Percentiles rank a stretch among this genome's conserved stretches.
These are phyloP conservation scores for Sorex maritimensis DNA, from an alignment of 2,797 vertebrate genomes.

Conservation along the genomic window DNA sequence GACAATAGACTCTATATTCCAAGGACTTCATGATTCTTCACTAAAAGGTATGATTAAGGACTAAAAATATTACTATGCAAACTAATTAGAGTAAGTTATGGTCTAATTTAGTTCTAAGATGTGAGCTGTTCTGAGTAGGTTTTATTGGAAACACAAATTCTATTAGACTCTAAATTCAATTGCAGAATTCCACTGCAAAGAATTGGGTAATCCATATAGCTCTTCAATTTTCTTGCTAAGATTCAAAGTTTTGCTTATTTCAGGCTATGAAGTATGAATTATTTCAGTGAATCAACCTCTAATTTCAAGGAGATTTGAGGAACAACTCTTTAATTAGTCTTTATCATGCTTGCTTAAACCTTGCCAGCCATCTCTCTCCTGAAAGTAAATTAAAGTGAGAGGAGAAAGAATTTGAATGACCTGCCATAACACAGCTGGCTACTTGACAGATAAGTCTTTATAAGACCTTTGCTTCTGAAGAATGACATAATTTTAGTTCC, in stretches of 20 bases:
- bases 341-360: slow-evolving; percentile 76
- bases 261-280: slow-evolving; percentile 68
- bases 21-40: slow-evolving; percentile 74
- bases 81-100: slow-evolving; percentile 54
- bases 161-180: slow-evolving; percentile 80
- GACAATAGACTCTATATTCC: slow-evolving; percentile 56
- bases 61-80: slow-evolving; percentile 65
- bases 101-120: slow-evolving; percentile 78
- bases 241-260: slow-evolving; percentile 77
- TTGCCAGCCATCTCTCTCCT: slow-evolving; percentile 74
- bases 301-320: slow-evolving; percentile 81
- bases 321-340: slow-evolving; percentile 81
- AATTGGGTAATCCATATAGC: slow-evolving; percentile 77
- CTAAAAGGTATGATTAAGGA: slow-evolving; percentile 80
- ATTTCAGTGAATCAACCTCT: slow-evolving; percentile 82
- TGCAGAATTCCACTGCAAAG: slow-evolving; percentile 81
- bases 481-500: slow-evolving; percentile 72
- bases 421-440: slow-evolving; percentile 74
- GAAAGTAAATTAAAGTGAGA: slow-evolving; percentile 82
- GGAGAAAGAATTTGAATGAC: slow-evolving; percentile 65
- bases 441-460: slow-evolving; percentile 79
- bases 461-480: slow-evolving; percentile 68
- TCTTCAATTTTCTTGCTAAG: slow-evolving; percentile 79
- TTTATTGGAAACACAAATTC: slow-evolving; percentile 82
- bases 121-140: slow-evolving; percentile 64